Conservation (phyloP, 2,113 vertebrate species). For the Dromas ardeola region DNA sequence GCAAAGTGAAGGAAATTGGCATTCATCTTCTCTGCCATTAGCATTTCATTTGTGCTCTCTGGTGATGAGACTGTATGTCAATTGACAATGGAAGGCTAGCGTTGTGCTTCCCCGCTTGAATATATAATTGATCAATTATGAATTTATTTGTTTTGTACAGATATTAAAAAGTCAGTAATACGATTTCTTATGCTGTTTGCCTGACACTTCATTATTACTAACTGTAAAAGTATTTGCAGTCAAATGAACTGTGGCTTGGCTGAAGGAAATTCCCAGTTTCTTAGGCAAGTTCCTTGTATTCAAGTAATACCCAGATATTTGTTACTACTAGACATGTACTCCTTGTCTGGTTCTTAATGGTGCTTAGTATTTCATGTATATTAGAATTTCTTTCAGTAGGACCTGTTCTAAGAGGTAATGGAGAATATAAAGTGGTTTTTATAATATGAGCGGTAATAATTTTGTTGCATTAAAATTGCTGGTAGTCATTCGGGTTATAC, state of each 20-base stretch:
- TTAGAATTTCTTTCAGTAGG: conserved; percentile 22
- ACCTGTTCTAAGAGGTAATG: neutral
- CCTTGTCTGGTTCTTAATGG: neutral
- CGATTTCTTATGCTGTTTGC: neutral
- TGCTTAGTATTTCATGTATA: neutral
- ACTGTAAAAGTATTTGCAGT: neutral
- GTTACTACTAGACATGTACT: neutral
- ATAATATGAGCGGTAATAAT: neutral
- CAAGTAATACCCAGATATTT: neutral
- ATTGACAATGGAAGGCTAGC: conserved; percentile 24
- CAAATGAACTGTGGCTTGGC: conserved; percentile 5
- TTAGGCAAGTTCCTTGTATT: neutral
- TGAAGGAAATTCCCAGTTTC: conserved; percentile 18
- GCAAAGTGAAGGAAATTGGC: conserved; percentile 78
- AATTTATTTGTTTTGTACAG: neutral
- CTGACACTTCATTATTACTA: neutral
- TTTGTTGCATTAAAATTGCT: conserved; percentile 38
- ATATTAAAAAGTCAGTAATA: neutral
- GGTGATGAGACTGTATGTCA: conserved; percentile 61
- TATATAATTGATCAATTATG: conserved; percentile 36
- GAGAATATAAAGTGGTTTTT: neutral
- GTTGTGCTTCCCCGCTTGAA: conserved; percentile 7
- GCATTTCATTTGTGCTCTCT: conserved; percentile 69
- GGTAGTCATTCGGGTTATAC: neutral
- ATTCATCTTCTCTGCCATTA: conserved; percentile 71